Percentiles rank a stretch among this genome's conserved stretches.
Conservation (phyloP, 2,888 invertebrate species). For the Glaucopsyche alexis region DNA sequence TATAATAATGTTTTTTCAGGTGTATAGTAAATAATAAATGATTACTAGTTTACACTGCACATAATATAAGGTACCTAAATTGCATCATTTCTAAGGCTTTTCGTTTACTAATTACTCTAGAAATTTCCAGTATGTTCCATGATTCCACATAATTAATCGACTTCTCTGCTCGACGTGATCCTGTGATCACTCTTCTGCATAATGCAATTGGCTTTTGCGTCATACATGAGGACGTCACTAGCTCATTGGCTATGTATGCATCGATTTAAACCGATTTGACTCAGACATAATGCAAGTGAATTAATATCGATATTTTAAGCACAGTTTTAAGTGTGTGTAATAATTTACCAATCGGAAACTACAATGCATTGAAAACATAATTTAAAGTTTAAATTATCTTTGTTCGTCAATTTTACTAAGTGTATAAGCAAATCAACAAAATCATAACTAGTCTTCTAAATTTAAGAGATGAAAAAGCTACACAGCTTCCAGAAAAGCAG, state of each 20-base stretch:
- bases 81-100: too few relatives aligned
- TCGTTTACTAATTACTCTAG: not conserved
- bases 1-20: too few relatives aligned
- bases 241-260: not conserved
- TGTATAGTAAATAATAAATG: too few relatives aligned
- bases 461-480: not conserved
- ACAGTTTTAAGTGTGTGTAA: too few relatives aligned
- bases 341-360: too few relatives aligned
- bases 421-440: too few relatives aligned
- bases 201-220: conserved; percentile 18
- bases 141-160: conserved; percentile 23
- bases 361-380: too few relatives aligned
- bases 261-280: not conserved
- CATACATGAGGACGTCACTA: conserved; percentile 15
- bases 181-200: conserved; percentile 21
- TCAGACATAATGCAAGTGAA: not conserved
- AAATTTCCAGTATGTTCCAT: not conserved
- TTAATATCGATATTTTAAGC: not conserved
- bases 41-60: too few relatives aligned
- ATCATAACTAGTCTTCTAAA: too few relatives aligned
- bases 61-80: too few relatives aligned
- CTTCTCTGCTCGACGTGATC: not conserved
- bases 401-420: too few relatives aligned
- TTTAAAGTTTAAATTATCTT: too few relatives aligned
- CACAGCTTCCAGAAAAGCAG: not conserved